Conservation (phyloP, 1,140 invertebrate species). For the Tetragnatha versicolor region DNA sequence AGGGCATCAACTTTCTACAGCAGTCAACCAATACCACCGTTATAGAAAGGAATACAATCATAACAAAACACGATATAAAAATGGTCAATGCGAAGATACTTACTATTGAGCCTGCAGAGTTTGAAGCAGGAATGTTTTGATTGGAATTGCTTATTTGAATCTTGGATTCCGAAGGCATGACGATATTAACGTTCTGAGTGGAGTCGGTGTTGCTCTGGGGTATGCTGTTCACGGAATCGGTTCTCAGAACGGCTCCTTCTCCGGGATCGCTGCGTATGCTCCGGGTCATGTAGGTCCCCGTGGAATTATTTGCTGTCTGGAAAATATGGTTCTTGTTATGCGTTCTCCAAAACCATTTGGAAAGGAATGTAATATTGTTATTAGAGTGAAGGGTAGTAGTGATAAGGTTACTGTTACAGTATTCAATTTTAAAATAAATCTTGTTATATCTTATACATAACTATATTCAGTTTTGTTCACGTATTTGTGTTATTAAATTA, state of each 20-base stretch:
- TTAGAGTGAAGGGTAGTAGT: too few relatives aligned
- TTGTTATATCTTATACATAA: too few relatives aligned
- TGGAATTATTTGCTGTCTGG: conserved; percentile 46
- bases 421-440: too few relatives aligned
- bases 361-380: not conserved
- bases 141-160: conserved; percentile 36
- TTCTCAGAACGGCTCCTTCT: conserved; percentile 24
- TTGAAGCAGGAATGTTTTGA: conserved; percentile 35
- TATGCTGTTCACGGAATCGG: conserved; percentile 35
- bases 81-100: not conserved
- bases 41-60: too few relatives aligned
- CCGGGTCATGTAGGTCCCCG: conserved; percentile 36
- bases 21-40: too few relatives aligned
- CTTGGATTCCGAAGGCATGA: conserved; percentile 48
- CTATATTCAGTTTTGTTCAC: too few relatives aligned
- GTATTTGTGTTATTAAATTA: too few relatives aligned
- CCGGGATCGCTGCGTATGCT: conserved; percentile 50
- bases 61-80: not conserved
- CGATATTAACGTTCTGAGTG: conserved; percentile 47
- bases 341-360: too few relatives aligned
- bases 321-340: too few relatives aligned
- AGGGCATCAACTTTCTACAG: too few relatives aligned
- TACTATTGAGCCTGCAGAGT: conserved; percentile 11
- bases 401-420: too few relatives aligned
- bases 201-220: conserved; percentile 33